Percentiles rank a stretch among this genome's conserved stretches.
Conservation (phyloP, 2,888 invertebrate species). For the Sipunculus nudus region DNA sequence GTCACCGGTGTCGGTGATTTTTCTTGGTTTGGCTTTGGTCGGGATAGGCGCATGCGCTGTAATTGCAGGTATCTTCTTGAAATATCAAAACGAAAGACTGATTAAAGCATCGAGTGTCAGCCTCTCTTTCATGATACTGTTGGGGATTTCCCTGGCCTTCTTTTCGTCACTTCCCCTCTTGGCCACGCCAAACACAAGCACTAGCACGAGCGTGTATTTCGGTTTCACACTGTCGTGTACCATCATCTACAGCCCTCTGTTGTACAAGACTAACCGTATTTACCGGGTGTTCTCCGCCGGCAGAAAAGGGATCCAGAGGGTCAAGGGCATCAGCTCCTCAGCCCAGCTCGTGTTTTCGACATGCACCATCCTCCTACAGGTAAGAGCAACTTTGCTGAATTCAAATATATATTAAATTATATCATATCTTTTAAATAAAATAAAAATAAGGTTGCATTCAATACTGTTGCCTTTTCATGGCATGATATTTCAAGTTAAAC, state of each 20-base stretch:
- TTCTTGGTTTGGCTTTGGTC: constrained; percentile 11
- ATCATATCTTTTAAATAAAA: too few relatives aligned
- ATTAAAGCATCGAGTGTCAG: constrained; percentile 30
- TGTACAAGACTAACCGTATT: constrained; percentile 45
- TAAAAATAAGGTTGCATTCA: too few relatives aligned
- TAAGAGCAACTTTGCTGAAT: too few relatives aligned
- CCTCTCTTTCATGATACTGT: constrained; percentile 24
- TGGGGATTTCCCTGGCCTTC: constrained; percentile 21
- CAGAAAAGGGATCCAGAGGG: constrained; percentile 22
- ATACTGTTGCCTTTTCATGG: too few relatives aligned
- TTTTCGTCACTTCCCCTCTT: constrained; percentile 6
- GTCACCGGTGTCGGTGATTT: constrained; percentile 1
- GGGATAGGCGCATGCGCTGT: constrained; percentile 11
- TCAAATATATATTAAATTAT: too few relatives aligned
- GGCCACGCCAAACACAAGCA: constrained; percentile 1
- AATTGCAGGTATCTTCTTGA: constrained; percentile 3
- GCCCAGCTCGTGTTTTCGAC: constrained; percentile 18
- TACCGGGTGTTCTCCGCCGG: constrained; percentile 46
- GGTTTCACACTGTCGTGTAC: constrained; percentile 22
- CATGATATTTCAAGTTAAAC: too few relatives aligned
- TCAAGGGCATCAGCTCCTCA: constrained; percentile 3
- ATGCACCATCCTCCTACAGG: constrained; percentile 12
- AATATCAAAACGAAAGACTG: constrained; percentile 13
- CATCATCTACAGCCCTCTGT: constrained; percentile 25
- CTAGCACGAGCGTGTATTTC: constrained; percentile 9